phyloP scores from a whole-genome alignment of 92 coral and sea anemone genomes.

The Epizoanthus stellaris region DNA sequence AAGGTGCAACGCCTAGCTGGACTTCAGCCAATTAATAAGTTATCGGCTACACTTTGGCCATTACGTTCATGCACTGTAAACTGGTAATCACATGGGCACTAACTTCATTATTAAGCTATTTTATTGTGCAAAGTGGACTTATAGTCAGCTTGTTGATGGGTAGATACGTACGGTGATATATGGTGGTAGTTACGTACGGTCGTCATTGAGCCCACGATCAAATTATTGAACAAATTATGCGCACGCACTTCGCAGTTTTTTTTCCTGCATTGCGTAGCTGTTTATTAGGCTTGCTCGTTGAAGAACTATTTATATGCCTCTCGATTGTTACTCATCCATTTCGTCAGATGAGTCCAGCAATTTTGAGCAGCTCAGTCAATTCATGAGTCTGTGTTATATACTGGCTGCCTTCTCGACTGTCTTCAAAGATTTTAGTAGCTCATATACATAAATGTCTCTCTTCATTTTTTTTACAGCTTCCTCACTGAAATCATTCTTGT shows the following conservation, averaged over 20 bases:
- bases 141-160: too few relatives aligned
- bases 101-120: too few relatives aligned
- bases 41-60: too few relatives aligned
- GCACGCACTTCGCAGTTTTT: constrained; percentile 28
- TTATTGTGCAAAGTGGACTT: too few relatives aligned
- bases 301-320: constrained; percentile 51
- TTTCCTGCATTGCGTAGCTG: constrained; percentile 49
- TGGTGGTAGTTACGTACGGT: too few relatives aligned
- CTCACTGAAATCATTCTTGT: constrained; percentile 6
- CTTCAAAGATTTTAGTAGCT: not conserved
- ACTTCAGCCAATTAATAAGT: too few relatives aligned
- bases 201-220: too few relatives aligned
- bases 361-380: not conserved
- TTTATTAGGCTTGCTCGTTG: constrained; percentile 44
- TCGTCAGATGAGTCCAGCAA: constrained; percentile 55
- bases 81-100: too few relatives aligned
- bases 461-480: not conserved
- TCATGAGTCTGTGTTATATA: not conserved
- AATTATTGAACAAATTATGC: not conserved
- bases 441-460: not conserved
- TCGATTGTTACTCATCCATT: constrained; percentile 62
- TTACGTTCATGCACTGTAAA: too few relatives aligned
- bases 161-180: too few relatives aligned
- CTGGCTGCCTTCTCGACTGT: not conserved
- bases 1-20: too few relatives aligned